phyloP scores from a whole-genome alignment of 1,140 invertebrate species.

The Amphibalanus amphitrite region DNA sequence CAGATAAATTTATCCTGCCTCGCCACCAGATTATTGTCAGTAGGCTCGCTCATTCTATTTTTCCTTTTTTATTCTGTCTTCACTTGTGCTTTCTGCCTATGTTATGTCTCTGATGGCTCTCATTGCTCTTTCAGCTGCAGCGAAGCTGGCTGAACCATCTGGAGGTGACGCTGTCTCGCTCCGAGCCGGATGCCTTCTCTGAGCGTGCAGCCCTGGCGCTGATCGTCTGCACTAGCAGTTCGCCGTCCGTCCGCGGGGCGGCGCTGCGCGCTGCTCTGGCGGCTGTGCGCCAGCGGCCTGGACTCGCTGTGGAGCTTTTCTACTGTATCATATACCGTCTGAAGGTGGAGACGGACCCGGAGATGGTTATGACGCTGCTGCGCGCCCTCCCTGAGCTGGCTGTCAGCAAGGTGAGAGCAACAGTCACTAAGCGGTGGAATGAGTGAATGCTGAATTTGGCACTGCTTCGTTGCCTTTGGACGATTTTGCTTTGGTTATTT shows the following conservation, averaged over 20 bases:
- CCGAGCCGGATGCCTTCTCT: neutral
- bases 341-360: slow-evolving; percentile 30
- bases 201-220: neutral
- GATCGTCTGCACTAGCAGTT: neutral
- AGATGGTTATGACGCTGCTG: slow-evolving; percentile 32
- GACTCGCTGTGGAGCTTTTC: neutral
- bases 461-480: too few species aligned
- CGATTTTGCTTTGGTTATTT: too few species aligned
- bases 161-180: too few species aligned
- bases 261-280: neutral
- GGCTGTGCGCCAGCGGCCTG: neutral
- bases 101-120: too few species aligned
- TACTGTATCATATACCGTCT: slow-evolving; percentile 30
- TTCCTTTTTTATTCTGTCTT: too few species aligned
- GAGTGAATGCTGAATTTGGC: too few species aligned
- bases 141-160: neutral
- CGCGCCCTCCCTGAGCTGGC: slow-evolving; percentile 33
- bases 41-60: too few species aligned
- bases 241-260: neutral
- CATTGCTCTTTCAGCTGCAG: too few species aligned
- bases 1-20: too few species aligned
- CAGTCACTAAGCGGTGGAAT: too few species aligned
- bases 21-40: too few species aligned
- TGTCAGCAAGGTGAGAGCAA: slow-evolving; percentile 22
- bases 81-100: too few species aligned